A percentile compares a stretch with the other conserved stretches of the same genome.
phyloP scores from a whole-genome alignment of 2,113 vertebrate species.

The Rhegmatorhina hoffmannsi region DNA sequence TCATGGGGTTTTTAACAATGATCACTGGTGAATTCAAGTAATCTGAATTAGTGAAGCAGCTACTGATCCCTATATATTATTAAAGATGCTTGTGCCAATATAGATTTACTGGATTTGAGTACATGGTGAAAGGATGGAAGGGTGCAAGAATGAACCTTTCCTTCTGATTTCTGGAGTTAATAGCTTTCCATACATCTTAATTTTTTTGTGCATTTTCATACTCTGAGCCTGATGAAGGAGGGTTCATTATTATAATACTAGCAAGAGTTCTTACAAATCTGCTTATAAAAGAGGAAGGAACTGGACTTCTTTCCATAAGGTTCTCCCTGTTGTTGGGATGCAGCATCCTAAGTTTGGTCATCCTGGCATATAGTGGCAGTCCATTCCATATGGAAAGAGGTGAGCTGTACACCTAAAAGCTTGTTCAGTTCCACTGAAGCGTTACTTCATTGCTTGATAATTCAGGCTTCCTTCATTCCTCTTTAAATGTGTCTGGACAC shows the following conservation, averaged over 20 bases:
- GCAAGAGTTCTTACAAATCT: neutral
- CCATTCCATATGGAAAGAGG: neutral
- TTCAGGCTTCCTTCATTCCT: neutral
- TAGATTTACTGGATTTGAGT: neutral
- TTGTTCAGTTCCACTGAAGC: neutral
- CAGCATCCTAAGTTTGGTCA: neutral
- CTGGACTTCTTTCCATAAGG: neutral
- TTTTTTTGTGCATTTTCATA: neutral
- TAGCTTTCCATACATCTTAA: neutral
- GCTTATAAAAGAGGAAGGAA: neutral
- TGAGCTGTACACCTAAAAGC: neutral
- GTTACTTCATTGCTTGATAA: neutral
- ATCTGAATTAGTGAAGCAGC: neutral
- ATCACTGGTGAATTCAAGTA: neutral
- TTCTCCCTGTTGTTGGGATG: neutral
- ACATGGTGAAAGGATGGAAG: neutral
- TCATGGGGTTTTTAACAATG: fast-evolving
- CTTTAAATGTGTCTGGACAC: neutral
- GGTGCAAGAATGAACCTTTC: neutral
- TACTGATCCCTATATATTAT: neutral
- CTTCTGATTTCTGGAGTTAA: neutral
- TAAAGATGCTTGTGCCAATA: neutral
- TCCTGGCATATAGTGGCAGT: neutral
- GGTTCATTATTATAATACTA: neutral
- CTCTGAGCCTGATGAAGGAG: neutral